Evolutionary conservation across 1,140 invertebrate genomes (phyloP).

Genomic region (Procambarus virginalis): DNA sequence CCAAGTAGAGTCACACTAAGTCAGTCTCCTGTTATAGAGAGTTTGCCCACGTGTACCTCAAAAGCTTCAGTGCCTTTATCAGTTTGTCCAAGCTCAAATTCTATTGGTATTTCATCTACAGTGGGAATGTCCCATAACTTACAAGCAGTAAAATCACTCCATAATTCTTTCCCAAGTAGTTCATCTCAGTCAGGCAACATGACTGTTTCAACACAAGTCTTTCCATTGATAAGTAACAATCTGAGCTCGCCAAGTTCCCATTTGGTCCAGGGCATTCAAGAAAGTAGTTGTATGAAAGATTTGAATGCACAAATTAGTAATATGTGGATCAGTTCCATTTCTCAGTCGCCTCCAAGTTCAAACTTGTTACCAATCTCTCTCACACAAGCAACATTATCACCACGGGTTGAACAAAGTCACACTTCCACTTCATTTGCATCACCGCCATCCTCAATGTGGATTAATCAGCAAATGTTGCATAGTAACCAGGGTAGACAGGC

Average conservation of each 20-base stretch:
- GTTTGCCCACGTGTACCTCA: background rate
- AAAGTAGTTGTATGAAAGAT: slow-evolving; percentile 1
- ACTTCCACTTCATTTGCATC: background rate
- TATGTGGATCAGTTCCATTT: slow-evolving; percentile 48
- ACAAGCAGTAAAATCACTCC: slow-evolving; percentile 3
- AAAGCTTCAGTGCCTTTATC: background rate
- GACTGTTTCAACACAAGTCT: background rate
- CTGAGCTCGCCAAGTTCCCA: background rate
- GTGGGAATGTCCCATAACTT: background rate
- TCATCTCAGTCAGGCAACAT: background rate
- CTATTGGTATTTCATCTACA: background rate
- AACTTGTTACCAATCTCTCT: background rate
- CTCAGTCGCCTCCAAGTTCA: background rate
- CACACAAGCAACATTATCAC: slow-evolving; percentile 16
- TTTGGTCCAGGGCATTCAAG: background rate
- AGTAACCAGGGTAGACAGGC: slow-evolving; percentile 4
- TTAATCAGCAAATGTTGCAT: background rate
- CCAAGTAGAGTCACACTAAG: background rate
- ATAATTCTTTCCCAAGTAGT: background rate
- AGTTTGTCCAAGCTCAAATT: background rate
- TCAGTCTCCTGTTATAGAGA: background rate
- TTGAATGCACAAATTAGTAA: slow-evolving; percentile 52
- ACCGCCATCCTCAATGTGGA: background rate
- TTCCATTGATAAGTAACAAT: background rate
- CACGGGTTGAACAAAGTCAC: background rate